These are phyloP conservation scores for Rotaria socialis DNA, from an alignment of 2,888 invertebrate genomes.

Conservation along the genomic window DNA sequence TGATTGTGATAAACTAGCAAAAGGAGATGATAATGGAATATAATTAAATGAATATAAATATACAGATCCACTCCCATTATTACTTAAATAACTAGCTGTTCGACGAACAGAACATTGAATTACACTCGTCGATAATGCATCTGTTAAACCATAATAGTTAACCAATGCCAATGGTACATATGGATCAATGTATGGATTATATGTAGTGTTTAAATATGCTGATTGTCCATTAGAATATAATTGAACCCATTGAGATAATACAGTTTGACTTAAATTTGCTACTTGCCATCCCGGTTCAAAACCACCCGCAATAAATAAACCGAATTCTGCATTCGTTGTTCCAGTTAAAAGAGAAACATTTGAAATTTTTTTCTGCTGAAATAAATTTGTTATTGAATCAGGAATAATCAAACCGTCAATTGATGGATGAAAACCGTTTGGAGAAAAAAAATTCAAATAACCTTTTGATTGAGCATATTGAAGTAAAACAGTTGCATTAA, in stretches of 20 bases:
- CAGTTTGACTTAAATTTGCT: neutral
- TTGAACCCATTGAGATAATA: conserved; percentile 14
- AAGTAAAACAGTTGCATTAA: neutral
- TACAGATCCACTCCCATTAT: neutral
- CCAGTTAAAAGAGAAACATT: neutral
- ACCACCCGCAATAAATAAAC: neutral
- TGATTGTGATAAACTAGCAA: neutral
- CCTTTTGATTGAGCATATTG: neutral
- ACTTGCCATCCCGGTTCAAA: neutral
- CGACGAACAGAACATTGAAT: neutral
- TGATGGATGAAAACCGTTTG: neutral
- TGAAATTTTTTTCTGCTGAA: neutral
- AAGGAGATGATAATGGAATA: neutral
- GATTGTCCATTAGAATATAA: neutral
- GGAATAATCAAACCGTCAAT: neutral
- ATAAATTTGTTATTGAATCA: conserved; percentile 2
- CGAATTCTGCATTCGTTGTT: neutral
- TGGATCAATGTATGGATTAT: neutral
- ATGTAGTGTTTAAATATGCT: neutral
- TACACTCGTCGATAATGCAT: neutral
- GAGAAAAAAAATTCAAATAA: neutral
- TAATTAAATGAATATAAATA: neutral
- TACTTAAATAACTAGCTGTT: neutral
- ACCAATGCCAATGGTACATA: neutral
- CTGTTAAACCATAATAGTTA: neutral